Evolutionary conservation across 2,113 vertebrate genomes (phyloP).

Genomic region (Epinephelus fuscoguttatus): DNA sequence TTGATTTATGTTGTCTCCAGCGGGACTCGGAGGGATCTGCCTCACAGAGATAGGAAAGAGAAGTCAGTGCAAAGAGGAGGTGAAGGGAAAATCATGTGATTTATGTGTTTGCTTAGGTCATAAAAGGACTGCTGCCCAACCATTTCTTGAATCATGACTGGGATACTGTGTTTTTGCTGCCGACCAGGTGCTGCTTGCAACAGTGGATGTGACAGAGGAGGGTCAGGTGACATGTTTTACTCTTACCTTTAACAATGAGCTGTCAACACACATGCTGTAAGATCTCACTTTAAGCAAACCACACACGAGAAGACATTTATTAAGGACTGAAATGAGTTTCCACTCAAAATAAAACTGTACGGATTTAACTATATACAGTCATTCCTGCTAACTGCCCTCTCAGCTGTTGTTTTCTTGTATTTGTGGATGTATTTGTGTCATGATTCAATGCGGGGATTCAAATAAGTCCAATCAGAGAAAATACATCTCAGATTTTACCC

Average conservation of each 20-base stretch:
- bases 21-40: constrained; percentile 44
- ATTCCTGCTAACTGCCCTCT: too few relatives aligned
- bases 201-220: background rate
- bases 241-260: constrained; percentile 24
- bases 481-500: background rate
- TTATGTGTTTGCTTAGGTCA: constrained; percentile 48
- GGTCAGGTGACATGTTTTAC: background rate
- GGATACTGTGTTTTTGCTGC: constrained; percentile 39
- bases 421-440: background rate
- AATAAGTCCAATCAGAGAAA: background rate
- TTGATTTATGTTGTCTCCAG: constrained; percentile 60
- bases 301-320: background rate
- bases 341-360: constrained; percentile 12
- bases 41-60: constrained; percentile 55
- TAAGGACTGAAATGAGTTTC: background rate
- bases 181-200: constrained; percentile 45
- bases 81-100: constrained; percentile 53
- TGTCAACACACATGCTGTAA: constrained; percentile 15
- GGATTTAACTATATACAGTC: background rate
- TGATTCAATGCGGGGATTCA: background rate
- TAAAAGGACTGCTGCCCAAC: constrained; percentile 45
- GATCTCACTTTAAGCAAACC: background rate
- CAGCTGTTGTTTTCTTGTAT: background rate
- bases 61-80: constrained; percentile 28
- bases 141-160: constrained; percentile 51